Percentiles rank a stretch among this genome's conserved stretches.
Conservation (phyloP, 2,797 vertebrate species). For the Rhinophrynus dorsalis region DNA sequence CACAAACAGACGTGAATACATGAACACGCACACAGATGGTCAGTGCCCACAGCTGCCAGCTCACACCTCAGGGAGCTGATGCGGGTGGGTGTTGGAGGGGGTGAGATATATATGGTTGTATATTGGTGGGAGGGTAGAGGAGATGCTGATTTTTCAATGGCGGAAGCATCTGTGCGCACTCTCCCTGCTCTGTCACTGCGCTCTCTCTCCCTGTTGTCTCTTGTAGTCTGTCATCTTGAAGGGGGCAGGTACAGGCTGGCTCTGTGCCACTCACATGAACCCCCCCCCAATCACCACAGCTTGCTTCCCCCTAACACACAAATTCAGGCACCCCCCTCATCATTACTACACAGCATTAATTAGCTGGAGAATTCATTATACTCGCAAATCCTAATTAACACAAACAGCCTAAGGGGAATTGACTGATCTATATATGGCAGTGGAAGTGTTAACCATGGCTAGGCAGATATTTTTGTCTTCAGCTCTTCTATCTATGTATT, state of each 20-base stretch:
- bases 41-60: slow-evolving; percentile 49
- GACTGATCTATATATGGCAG: slow-evolving; percentile 6
- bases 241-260: slow-evolving; percentile 45
- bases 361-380: slow-evolving; percentile 42
- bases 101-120: slow-evolving; percentile 41
- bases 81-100: slow-evolving; percentile 37
- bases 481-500: background rate
- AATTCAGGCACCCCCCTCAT: slow-evolving; percentile 20
- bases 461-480: slow-evolving; percentile 7
- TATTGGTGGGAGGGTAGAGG: slow-evolving; percentile 47
- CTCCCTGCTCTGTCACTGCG: slow-evolving; percentile 31
- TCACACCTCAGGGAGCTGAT: slow-evolving; percentile 47
- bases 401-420: slow-evolving; percentile 46
- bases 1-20: slow-evolving; percentile 45
- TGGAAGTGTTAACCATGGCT: slow-evolving; percentile 27
- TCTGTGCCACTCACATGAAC: slow-evolving; percentile 49
- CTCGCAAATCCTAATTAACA: slow-evolving; percentile 48
- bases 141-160: slow-evolving; percentile 47
- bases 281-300: slow-evolving; percentile 22
- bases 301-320: slow-evolving; percentile 22
- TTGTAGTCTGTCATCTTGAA: slow-evolving; percentile 50
- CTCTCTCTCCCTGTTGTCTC: slow-evolving; percentile 45
- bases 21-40: slow-evolving; percentile 50
- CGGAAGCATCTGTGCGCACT: slow-evolving; percentile 45
- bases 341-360: slow-evolving; percentile 44